Evolutionary conservation across 2,797 vertebrate genomes (phyloP), one percentile per base, ranked within the genome.

Genomic region (Pangasius macronema): DNA sequence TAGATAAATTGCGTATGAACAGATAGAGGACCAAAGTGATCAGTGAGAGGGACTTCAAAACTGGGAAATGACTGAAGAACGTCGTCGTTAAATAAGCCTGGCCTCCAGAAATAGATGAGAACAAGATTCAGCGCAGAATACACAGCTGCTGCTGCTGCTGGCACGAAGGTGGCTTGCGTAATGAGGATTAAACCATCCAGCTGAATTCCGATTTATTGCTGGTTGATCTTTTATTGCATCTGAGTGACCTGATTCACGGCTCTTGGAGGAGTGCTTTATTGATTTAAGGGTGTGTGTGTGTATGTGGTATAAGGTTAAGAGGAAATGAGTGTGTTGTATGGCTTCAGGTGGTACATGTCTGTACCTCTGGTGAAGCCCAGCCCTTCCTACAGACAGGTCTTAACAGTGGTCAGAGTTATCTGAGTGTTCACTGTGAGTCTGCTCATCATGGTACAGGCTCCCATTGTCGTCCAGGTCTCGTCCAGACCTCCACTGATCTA

Each of bases 231-330:
- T 83, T 70, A 86, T 86, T 27, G 77, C n/a, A 0, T 86, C 24
- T 67, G 63, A 61, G 30, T 53, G 42, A 87, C 59, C 72, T 77
- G 82, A 84, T 68, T 83, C 82, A 83, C 22, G 51, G 67, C 83
- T 68, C 53, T 46, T 72, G 33, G 83, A 83, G 89, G 85, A 68
- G 85, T 82, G 84, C 55, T 85, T 68, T 83, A 36, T 73, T 77
- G 53, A 51, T 87, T 51, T 67, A 68, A 80, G 86, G 88, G 89
- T 63, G 89, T 82, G 87, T n/a, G 73, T 57, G 46, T 46, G 49
- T 79, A 8, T 75, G n/a, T 57, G 33, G 13, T 82, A 27, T 63
- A 46, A 70, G 46, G 53, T 20, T 67, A 83, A 67, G 65, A 84
- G 82, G 81, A 86, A 86, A 84, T 86, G 76, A 87, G 61, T 85